Percentiles rank a stretch among this genome's conserved stretches.
phyloP scores from a whole-genome alignment of 2,113 vertebrate genomes.

The Candoia aspera region DNA sequence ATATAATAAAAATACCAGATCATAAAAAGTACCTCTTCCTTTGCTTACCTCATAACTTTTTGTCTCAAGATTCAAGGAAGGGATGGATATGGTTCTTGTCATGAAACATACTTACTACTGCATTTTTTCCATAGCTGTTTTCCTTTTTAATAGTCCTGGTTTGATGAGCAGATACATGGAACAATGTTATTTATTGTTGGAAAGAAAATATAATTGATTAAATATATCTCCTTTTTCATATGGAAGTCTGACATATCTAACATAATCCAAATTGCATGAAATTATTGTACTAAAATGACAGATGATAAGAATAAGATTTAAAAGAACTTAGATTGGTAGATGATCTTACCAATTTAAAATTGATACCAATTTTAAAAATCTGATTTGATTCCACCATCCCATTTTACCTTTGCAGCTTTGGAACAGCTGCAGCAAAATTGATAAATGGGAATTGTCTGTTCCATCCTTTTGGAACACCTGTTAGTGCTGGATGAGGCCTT shows the following conservation, averaged over 20 bases:
- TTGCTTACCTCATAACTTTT: not conserved
- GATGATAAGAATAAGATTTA: not conserved
- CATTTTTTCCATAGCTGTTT: not conserved
- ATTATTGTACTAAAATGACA: not conserved
- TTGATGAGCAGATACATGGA: not conserved
- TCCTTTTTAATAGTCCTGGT: not conserved
- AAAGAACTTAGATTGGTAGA: not conserved
- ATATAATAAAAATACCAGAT: not conserved
- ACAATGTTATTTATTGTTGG: not conserved
- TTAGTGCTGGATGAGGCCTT: not conserved
- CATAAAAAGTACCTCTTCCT: not conserved
- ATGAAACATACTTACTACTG: not conserved
- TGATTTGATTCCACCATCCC: not conserved
- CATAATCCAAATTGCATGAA: not conserved
- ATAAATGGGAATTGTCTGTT: not conserved
- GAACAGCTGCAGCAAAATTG: not conserved
- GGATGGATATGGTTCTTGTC: not conserved
- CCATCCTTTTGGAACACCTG: not conserved
- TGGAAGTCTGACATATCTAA: not conserved
- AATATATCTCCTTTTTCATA: not conserved
- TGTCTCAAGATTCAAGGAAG: not conserved
- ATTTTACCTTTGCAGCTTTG: not conserved
- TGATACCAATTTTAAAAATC: not conserved
- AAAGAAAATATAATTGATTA: not conserved
- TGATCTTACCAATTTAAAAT: not conserved